A percentile compares a stretch with the other conserved stretches of the same genome.
Evolutionary conservation across 2,888 invertebrate genomes (phyloP).

Genomic region (Cataglyphis altisquamis): DNA sequence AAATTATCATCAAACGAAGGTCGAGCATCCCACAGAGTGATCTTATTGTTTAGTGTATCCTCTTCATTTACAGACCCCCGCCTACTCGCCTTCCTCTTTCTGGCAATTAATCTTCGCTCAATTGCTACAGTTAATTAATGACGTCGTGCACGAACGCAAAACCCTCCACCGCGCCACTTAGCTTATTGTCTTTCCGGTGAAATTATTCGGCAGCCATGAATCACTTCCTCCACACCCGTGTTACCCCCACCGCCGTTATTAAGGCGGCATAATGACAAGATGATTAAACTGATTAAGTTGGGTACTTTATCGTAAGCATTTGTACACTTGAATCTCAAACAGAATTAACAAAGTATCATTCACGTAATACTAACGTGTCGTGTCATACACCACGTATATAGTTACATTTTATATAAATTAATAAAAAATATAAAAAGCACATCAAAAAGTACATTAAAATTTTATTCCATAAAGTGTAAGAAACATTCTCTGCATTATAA

Average conservation of each 20-base stretch:
- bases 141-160: constrained; percentile 71
- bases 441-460: neutral
- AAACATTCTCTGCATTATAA: neutral
- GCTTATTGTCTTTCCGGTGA: constrained; percentile 78
- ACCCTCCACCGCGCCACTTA: constrained; percentile 70
- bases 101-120: constrained; percentile 79
- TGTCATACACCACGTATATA: neutral
- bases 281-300: constrained; percentile 70
- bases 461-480: neutral
- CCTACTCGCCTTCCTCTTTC: constrained; percentile 63
- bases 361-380: neutral
- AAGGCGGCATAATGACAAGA: constrained; percentile 69
- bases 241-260: constrained; percentile 63
- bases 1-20: constrained; percentile 69
- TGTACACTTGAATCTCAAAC: neutral
- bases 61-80: constrained; percentile 60
- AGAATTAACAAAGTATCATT: constrained; percentile 3
- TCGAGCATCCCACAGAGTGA: constrained; percentile 64
- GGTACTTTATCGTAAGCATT: constrained; percentile 39
- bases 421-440: neutral
- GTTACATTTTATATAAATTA: neutral
- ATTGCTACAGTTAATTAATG: constrained; percentile 80
- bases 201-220: constrained; percentile 76
- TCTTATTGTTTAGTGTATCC: constrained; percentile 71
- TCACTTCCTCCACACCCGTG: constrained; percentile 65